A percentile compares a stretch with the other conserved stretches of the same genome.
These are phyloP conservation scores for Sceloporus tristichus DNA, from an alignment of 2,113 vertebrate species.

Conservation along the genomic window DNA sequence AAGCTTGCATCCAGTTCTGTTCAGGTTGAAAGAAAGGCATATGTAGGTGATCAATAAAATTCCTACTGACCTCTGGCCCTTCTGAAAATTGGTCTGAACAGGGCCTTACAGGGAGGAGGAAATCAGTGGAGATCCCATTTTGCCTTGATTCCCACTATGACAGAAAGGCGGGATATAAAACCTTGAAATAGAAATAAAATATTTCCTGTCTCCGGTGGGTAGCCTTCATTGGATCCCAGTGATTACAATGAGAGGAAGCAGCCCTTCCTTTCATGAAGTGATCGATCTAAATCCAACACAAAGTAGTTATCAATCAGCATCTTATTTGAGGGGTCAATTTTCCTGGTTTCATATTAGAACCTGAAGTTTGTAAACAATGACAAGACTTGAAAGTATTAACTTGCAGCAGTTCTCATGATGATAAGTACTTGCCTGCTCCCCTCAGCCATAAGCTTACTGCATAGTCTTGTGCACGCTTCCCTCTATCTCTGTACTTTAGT, in stretches of 20 bases:
- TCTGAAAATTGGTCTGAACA: not conserved
- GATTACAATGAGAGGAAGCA: not conserved
- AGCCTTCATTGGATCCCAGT: not conserved
- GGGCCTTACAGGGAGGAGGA: not conserved
- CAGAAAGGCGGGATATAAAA: not conserved
- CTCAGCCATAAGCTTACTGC: not conserved
- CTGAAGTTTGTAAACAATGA: not conserved
- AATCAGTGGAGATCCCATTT: not conserved
- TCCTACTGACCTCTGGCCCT: too few relatives aligned
- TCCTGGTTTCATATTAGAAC: not conserved
- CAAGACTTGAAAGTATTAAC: not conserved
- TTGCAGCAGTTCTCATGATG: not conserved
- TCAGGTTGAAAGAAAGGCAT: not conserved
- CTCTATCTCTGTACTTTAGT: not conserved
- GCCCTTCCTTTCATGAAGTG: not conserved
- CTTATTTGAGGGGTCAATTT: not conserved
- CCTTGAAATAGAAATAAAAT: not conserved
- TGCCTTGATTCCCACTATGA: not conserved
- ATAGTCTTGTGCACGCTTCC: not conserved
- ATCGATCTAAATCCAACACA: not conserved
- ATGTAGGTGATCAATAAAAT: too few relatives aligned
- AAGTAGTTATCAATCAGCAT: not conserved
- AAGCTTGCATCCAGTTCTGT: not conserved
- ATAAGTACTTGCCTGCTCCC: not conserved
- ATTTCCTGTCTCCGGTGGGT: not conserved